Base-by-base conservation (phyloP, 35 echinoderm and acorn worm species). In the Lytechinus pictus region DNA sequence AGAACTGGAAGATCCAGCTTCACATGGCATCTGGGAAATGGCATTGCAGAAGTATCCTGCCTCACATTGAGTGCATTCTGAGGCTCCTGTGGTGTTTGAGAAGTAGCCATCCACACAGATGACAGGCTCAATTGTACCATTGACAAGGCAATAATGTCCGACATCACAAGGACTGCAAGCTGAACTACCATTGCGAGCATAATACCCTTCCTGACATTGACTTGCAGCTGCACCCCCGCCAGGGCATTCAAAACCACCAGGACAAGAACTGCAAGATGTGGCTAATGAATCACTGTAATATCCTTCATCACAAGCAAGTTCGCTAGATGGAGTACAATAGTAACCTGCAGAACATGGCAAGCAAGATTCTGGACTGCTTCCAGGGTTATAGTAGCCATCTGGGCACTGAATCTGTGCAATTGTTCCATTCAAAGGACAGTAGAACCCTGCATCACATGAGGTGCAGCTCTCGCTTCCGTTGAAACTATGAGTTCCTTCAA, bases 101-200 rank as follows among this genome's bases (percentile, higher is more conserved):
- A 89, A 95, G 93, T 61, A 96, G 14, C 97, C 98, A 10, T 89
- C 52, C 14, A 91, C 86, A 92, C 98, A 99, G 54, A 86, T 95
- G 71, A 95, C 91, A 51, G 95, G 97, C 87, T 96, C 95, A 54
- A 52, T 54, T 1, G 95, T 99, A 12, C 91, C 96, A 89, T 93
- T 94, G 1, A 72, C 52, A 21, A 96, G 97, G 92, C 98, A 99
- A 27, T 99, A 95, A 54, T 94, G 92, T 60, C 98, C 98, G 14
- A 94, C 24, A 2, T 95, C 86, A 97, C 98, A 99, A 3, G 95
- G 86, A 24, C n/a, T 94, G 58, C 98, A 99, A 8, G 86, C 56
- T 11, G 88, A 94, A 88, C 98, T 99, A 24, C 98, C 97, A 95
- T 96, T 96, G 86, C 51, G 91, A 44, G 98, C 97, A 99, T 99